phyloP scores from a whole-genome alignment of 2,888 invertebrate species.

The Phasia obesa region DNA sequence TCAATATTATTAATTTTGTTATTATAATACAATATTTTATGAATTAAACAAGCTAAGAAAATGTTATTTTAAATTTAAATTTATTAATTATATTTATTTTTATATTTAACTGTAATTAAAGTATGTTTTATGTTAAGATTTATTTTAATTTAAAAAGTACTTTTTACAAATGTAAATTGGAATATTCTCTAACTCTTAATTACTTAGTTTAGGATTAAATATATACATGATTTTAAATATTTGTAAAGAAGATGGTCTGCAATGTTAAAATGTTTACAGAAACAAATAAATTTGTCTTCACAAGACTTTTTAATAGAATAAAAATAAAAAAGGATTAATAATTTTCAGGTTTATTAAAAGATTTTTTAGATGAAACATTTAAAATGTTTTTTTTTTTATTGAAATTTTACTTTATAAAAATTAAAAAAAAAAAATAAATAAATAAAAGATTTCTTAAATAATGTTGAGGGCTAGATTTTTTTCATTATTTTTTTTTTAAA shows the following conservation, averaged over 20 bases:
- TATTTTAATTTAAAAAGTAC: slow-evolving; percentile 29
- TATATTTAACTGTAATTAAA: slow-evolving; percentile 29
- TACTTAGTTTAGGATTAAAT: slow-evolving; percentile 25
- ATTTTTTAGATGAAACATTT: too few species aligned
- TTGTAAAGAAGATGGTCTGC: slow-evolving; percentile 8
- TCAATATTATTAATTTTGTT: not conserved
- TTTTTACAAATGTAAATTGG: slow-evolving; percentile 56
- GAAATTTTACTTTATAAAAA: too few species aligned
- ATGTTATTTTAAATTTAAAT: slow-evolving; percentile 1
- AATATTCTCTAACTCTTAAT: not conserved
- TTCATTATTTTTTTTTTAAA: too few species aligned
- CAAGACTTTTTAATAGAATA: not conserved
- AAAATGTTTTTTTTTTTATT: too few species aligned
- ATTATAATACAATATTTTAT: slow-evolving; percentile 50
- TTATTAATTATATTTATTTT: slow-evolving; percentile 6
- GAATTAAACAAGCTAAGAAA: slow-evolving; percentile 41
- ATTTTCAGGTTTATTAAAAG: not conserved
- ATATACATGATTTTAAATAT: slow-evolving; percentile 51
- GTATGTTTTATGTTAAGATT: slow-evolving; percentile 1
- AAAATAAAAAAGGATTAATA: not conserved
- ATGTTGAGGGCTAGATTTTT: too few species aligned
- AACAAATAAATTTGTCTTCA: not conserved
- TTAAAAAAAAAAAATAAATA: too few species aligned
- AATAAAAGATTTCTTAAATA: too few species aligned
- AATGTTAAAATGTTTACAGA: slow-evolving; percentile 5